Conservation (phyloP, 2,113 vertebrate species). For the Tupaia chinensis region DNA sequence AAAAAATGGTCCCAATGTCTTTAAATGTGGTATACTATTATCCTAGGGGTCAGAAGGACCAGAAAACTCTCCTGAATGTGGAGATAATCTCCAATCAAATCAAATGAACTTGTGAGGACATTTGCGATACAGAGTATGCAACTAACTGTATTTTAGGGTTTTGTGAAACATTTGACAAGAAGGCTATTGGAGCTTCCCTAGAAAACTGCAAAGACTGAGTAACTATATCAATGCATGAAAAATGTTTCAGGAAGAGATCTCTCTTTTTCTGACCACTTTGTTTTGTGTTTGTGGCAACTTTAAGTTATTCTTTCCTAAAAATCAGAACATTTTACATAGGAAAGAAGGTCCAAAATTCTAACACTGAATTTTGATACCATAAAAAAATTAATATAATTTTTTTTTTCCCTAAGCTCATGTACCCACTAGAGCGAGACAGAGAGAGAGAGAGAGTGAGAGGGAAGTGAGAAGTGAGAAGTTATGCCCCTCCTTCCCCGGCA, state of each 20-base stretch:
- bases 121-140: not conserved
- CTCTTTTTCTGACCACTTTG: not conserved
- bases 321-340: not conserved
- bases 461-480: too few species aligned
- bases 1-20: not conserved
- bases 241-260: not conserved
- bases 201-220: not conserved
- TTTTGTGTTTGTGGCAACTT: not conserved
- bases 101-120: not conserved
- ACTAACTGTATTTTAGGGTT: not conserved
- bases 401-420: too few species aligned
- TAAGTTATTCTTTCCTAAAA: constrained; percentile 18
- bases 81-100: not conserved
- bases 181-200: not conserved
- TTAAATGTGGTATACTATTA: not conserved
- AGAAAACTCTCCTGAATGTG: not conserved
- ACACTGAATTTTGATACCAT: not conserved
- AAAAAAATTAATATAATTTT: not conserved
- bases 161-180: not conserved
- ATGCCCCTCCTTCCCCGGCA: too few species aligned
- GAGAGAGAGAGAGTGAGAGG: too few species aligned
- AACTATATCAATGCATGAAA: not conserved
- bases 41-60: too few species aligned
- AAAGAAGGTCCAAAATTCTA: not conserved
- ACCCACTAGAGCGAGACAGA: too few species aligned